These are phyloP conservation scores for Onthophagus sagittarius DNA, from an alignment of 2,888 invertebrate genomes.

Conservation along the genomic window DNA sequence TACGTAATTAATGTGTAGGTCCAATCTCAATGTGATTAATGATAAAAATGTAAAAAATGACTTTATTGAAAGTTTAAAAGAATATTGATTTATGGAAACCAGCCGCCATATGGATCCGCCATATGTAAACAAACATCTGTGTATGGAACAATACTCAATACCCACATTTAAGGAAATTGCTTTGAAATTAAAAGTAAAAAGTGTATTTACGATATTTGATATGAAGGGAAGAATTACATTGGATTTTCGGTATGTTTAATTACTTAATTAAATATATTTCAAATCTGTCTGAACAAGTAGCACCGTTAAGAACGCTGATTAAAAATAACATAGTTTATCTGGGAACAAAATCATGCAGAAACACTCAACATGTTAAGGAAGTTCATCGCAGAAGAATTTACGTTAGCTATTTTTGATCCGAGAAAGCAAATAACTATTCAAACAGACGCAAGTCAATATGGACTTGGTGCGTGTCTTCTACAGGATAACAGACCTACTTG, in stretches of 20 bases:
- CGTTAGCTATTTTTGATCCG: constrained; percentile 28
- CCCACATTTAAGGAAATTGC: no score
- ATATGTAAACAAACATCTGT: no score
- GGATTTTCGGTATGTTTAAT: constrained; percentile 35
- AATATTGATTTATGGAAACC: constrained; percentile 10
- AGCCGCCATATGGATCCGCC: no score
- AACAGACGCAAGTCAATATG: constrained; percentile 29
- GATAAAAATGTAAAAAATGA: neutral
- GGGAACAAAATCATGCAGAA: constrained; percentile 25
- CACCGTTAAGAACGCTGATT: constrained; percentile 28
- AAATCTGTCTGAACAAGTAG: constrained; percentile 24
- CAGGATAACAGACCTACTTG: constrained; percentile 29
- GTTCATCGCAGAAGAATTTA: constrained; percentile 27
- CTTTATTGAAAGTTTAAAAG: constrained; percentile 4
- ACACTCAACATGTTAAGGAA: constrained; percentile 18
- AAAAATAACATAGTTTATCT: constrained; percentile 30
- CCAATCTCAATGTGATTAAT: neutral
- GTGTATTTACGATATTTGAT: no score
- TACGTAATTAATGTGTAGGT: neutral
- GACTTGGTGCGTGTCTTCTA: constrained; percentile 29
- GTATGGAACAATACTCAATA: no score
- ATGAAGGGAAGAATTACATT: constrained; percentile 33
- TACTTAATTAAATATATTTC: constrained; percentile 31
- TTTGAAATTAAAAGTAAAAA: no score
- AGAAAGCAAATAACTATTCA: constrained; percentile 27